Evolutionary conservation across 2,888 invertebrate species (phyloP), one percentile per base, ranked within the genome.

Genomic region (Agrotis clavis): DNA sequence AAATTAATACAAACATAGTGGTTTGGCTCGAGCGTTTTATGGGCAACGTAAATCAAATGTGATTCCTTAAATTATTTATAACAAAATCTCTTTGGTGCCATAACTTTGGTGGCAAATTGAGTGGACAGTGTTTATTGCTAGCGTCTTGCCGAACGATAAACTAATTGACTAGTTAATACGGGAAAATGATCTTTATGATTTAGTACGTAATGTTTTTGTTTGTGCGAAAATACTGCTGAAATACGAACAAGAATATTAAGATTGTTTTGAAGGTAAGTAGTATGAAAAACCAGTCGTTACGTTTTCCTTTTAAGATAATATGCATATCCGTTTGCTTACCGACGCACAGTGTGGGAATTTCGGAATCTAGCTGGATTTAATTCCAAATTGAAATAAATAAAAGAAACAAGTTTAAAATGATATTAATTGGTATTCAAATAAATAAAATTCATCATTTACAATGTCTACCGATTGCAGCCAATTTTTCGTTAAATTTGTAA

Each of bases 11-110:
- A 86, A 86, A 86, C 82, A 80, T 71, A 79, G 76, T 79, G 73
- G 80, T 72, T 77, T 74, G 81, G 78, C 83, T 68, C 74, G 78
- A 76, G 64, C 77, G 56, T 74, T 84, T 82, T 85, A 86, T 82
- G 79, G 74, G 66, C 69, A 63, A 68, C 77, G 75, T 86, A 85
- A 85, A 85, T 85, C 85, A 84, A 65, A 70, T 72, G 71, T 71
- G 71, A 83, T 79, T 85, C 74, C 84, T 82, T 82, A 86, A 86
- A 86, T 82, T 86, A 86, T 86, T 86, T 86, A 85, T 86, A 74
- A 82, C 75, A 67, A 77, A 83, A 79, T 81, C 85, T 85, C 78
- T 83, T 84, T 79, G 62, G 70, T 73, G 73, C 81, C 54, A 80
- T 82, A 69, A 83, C 74, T 83, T 83, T 83, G 72, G 57, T 51